Base-by-base conservation (phyloP, 2,888 invertebrate species). In the Polyommatus icarus region DNA sequence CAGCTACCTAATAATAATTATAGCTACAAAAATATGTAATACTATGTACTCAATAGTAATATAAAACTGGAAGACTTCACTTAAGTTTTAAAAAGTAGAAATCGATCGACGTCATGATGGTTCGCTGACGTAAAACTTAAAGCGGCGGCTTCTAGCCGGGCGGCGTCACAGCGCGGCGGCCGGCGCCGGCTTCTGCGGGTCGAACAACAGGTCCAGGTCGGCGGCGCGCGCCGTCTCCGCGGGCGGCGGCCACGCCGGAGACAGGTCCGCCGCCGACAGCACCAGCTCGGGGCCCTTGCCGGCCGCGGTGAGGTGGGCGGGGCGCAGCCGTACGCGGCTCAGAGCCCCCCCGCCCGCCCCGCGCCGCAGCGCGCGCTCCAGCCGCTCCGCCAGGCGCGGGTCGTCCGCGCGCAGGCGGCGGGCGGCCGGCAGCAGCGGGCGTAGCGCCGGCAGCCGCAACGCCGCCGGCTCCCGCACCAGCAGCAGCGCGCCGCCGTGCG, bases 331-430 rank as follows among this genome's bases (percentile, higher is more conserved):
- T 18, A 32, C 24, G 57, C 32, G 57, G 76, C 67, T 29, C 24
- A 67, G 32, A 15, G 76, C 54, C 32, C 29, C n/a, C 50, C 77
- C n/a, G n/a, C n/a, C n/a, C n/a, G n/a, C n/a, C n/a, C n/a, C 75
- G 0, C 97, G 78, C 6, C 78, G 97, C 85, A 98, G 89, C 1
- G 97, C 97, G 85, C 96, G 97, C 57, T 95, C 93, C 77, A 98
- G 89, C 86, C 96, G 97, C 78, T 96, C 94, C 97, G 97, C 98
- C 90, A 98, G 97, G 96, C 96, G 96, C 10, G 96, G 96, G 85
- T 97, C 97, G 15, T 96, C 97, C 97, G 97, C 97, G 84, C 96
- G 96, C 50, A 98, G 94, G 85, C 97, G 98, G 0, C 97, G 98
- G 86, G 97, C 97, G 88, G 95, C 96, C 79, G 95, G 95, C 7